These are phyloP conservation scores for Lysiphlebus fabarum DNA, from an alignment of 1,140 invertebrate genomes.

Conservation along the genomic window DNA sequence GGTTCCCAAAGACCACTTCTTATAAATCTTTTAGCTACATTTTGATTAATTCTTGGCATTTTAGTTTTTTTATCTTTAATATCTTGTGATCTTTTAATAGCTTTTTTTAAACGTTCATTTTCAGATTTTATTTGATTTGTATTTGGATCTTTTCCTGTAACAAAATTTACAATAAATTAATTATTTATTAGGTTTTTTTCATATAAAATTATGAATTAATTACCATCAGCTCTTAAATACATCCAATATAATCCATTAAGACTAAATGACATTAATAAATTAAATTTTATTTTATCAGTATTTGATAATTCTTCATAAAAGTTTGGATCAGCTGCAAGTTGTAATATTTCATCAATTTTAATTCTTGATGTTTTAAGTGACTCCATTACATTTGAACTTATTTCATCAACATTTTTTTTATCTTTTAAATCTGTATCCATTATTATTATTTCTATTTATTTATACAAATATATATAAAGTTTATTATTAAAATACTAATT, in stretches of 20 bases:
- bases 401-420: conserved; percentile 32
- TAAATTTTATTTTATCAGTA: conserved; percentile 52
- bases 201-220: conserved; percentile 21
- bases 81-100: conserved; percentile 50
- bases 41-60: conserved; percentile 49
- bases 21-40: conserved; percentile 51
- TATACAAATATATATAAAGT: too few species aligned
- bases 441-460: neutral
- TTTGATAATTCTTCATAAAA: conserved; percentile 48
- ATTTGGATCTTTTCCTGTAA: conserved; percentile 42
- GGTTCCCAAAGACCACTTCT: conserved; percentile 48
- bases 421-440: conserved; percentile 46
- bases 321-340: conserved; percentile 33
- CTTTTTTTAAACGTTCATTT: conserved; percentile 49
- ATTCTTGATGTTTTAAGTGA: conserved; percentile 38
- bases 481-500: too few species aligned
- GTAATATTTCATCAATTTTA: conserved; percentile 41
- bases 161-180: conserved; percentile 11
- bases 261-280: conserved; percentile 52
- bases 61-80: conserved; percentile 46
- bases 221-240: conserved; percentile 51
- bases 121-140: conserved; percentile 47
- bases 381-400: conserved; percentile 30
- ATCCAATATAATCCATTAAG: conserved; percentile 57
- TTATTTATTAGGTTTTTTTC: neutral